Evolutionary conservation across 2,113 vertebrate species (phyloP).

Genomic region (Narcine bancroftii): DNA sequence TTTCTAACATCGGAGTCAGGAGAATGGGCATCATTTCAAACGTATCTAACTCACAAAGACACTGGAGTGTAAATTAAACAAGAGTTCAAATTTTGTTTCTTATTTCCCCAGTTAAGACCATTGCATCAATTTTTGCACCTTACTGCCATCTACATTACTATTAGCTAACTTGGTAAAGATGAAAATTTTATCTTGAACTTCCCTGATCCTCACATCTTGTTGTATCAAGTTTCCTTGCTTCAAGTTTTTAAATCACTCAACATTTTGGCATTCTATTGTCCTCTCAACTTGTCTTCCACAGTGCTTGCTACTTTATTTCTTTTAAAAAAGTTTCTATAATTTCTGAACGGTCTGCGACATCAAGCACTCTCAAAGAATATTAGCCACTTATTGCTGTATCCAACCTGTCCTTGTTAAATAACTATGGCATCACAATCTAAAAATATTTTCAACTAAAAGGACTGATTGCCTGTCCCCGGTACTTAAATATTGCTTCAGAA

Average conservation of each 20-base stretch:
- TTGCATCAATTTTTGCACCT: neutral
- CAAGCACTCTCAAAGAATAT: neutral
- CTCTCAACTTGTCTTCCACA: neutral
- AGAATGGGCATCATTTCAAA: neutral
- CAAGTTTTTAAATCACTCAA: neutral
- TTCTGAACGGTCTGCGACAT: neutral
- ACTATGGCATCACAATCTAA: neutral
- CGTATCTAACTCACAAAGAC: neutral
- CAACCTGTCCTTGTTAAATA: neutral
- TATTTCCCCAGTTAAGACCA: neutral
- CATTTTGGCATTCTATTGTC: neutral
- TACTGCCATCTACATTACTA: neutral
- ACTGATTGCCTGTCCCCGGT: neutral
- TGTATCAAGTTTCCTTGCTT: neutral
- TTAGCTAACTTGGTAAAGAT: neutral
- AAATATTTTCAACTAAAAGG: neutral
- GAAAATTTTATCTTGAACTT: neutral
- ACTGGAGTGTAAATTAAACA: neutral
- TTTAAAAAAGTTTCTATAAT: neutral
- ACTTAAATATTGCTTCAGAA: neutral
- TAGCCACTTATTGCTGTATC: neutral
- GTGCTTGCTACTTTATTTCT: neutral
- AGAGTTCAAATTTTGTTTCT: neutral
- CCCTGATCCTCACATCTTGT: neutral
- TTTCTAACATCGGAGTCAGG: neutral